phyloP scores from a whole-genome alignment of 2,888 invertebrate species.

The Cerceris rybyensis region DNA sequence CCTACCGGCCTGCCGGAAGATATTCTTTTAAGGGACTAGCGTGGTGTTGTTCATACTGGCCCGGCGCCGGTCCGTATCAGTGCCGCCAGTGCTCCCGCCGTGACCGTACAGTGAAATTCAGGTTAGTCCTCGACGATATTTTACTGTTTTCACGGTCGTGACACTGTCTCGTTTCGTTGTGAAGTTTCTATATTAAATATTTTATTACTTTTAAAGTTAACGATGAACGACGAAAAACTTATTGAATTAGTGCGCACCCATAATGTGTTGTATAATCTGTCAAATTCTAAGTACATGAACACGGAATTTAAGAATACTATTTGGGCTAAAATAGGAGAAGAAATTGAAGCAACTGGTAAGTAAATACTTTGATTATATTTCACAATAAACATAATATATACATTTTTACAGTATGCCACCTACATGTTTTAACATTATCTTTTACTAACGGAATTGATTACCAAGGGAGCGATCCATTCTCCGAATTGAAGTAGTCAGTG shows the following conservation, averaged over 20 bases:
- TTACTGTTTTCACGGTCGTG: too few relatives aligned
- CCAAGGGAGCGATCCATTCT: constrained; percentile 5
- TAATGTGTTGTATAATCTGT: neutral
- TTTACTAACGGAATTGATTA: neutral
- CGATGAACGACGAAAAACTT: neutral
- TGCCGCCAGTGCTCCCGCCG: too few relatives aligned
- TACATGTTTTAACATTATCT: neutral
- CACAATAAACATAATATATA: neutral
- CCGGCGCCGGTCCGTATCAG: too few relatives aligned
- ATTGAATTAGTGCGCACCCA: neutral
- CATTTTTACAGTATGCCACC: neutral
- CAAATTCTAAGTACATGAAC: neutral
- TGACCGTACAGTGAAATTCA: too few relatives aligned
- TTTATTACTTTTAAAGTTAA: too few relatives aligned
- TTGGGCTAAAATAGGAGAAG: neutral
- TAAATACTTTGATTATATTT: neutral
- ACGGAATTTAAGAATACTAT: neutral
- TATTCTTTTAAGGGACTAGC: too few relatives aligned
- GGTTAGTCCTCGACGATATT: too few relatives aligned
- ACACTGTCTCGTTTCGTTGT: too few relatives aligned
- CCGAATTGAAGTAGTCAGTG: neutral
- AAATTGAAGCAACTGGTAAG: neutral
- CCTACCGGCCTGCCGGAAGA: too few relatives aligned
- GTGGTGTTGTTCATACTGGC: too few relatives aligned
- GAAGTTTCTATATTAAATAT: too few relatives aligned